Evolutionary conservation across 2,797 vertebrate genomes (phyloP), one percentile per base, ranked within the genome.

Genomic region (Coregonus sp.): DNA sequence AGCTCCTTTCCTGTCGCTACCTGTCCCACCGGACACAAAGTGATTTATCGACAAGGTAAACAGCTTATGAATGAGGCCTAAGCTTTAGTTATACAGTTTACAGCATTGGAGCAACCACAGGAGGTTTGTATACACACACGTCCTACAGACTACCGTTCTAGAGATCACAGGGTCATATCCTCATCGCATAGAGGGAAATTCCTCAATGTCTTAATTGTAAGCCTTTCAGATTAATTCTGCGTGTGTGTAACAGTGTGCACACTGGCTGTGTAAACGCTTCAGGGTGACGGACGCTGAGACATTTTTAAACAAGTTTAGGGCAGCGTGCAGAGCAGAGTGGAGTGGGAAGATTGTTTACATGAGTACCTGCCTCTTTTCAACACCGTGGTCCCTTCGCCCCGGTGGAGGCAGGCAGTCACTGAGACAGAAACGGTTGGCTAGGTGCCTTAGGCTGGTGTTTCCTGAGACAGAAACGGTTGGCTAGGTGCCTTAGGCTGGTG

Each of bases 31-130:
- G 85, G 91, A 88, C 89, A 91, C 73, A 67, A 54, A 16, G 77
- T 94, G 94, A 94, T 94, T 93, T 94, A 94, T 95, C 82, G 91
- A 93, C 91, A 90, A 80, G 89, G 92, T 93, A 94, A 94, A 94
- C 92, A 92, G 87, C 86, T 91, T 93, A 94, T 94, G 92, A 93
- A 95, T 93, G 92, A 94, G 87, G 82, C 85, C 84, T 92, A 91
- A 94, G 92, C 92, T 93, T 93, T 92, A 92, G 90, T 93, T 92
- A 94, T 92, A 94, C 93, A 94, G 91, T 94, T 94, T 93, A 93
- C 92, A 92, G 89, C 92, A 91, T 94, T 91, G 90, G 90, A 92
- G 91, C 90, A 91, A 93, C 93, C 91, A 88, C 88, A 89, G 87
- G 89, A 89, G 87, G 84, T 90, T 90, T 89, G 78, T 91, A 86